These are phyloP conservation scores for Petrolisthes cinctipes DNA, from an alignment of 2,888 invertebrate genomes.

Conservation along the genomic window DNA sequence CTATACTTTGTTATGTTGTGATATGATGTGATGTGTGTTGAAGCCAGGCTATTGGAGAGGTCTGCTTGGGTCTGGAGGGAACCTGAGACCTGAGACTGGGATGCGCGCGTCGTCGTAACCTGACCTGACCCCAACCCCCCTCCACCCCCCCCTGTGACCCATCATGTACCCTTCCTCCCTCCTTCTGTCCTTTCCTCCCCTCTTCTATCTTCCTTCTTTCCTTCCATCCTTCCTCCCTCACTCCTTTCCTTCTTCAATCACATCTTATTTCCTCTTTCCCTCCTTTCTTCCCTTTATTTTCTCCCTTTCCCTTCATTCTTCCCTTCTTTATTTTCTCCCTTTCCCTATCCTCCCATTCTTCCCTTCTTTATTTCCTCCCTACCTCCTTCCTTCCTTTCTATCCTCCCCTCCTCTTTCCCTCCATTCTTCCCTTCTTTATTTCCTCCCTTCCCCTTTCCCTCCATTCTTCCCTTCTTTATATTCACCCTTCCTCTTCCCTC, in stretches of 20 bases:
- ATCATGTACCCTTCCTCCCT: constrained; percentile 17
- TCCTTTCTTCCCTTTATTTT: background rate
- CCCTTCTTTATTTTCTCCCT: background rate
- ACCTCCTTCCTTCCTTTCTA: background rate
- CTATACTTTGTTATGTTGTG: background rate
- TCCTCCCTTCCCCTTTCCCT: background rate
- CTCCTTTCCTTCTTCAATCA: background rate
- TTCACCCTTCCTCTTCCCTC: background rate
- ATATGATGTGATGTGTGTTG: background rate
- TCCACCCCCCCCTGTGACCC: constrained; percentile 3
- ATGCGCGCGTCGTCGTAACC: background rate
- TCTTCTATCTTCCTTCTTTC: background rate
- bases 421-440: background rate
- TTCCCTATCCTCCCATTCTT: background rate
- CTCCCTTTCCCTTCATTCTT: background rate
- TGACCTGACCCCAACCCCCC: background rate
- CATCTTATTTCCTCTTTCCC: background rate
- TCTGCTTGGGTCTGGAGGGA: background rate
- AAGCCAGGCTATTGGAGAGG: background rate
- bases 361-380: background rate
- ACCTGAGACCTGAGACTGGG: background rate
- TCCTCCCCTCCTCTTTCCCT: background rate
- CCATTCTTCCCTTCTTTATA: background rate
- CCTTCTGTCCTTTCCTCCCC: background rate
- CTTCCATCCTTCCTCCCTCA: background rate